Base-by-base conservation (phyloP, 1,140 invertebrate genomes). In the Nephila pilipes region DNA sequence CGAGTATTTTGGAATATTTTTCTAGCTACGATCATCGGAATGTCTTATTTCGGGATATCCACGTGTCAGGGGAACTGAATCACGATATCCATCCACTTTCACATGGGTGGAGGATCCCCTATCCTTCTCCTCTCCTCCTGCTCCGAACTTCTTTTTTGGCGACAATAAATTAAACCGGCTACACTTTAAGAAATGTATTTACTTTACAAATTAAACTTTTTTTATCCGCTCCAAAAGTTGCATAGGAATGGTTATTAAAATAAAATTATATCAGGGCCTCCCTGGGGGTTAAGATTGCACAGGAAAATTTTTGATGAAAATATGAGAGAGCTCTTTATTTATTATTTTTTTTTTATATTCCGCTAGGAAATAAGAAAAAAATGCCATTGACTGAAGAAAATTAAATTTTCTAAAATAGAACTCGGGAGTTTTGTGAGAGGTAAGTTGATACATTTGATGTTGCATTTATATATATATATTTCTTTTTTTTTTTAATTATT, bases 161-260 rank as follows among this genome's bases (percentile, higher is more conserved):
- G 32, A 63, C 85, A 65, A 87, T 87, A 87, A 87, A 87, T 87
- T 87, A 87, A 87, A 65, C 32, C 60, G 12, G 60, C 32, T 32
- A 32, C 38, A 80, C 29, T 79, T 90, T 80, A 90, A 90, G 65
- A 90, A 90, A 90, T 79, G 69, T 90, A 90, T 90, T 90, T 90
- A 90, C 88, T 90, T 90, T 80, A 69, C 65, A 90, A 90, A 90
- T 90, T 90, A 79, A 90, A 88, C 18, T 69, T 88, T 88, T 75
- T 88, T 54, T 32, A 25, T 88, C 54, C 20, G 32, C n/a, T 18
- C 32, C 36, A 22, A n/a, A 58, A 65, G 32, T 16, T 69, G 58
- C 87, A 88, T 88, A 63, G 60, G 63, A 88, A 88, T 88, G 63
- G 63, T 63, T 88, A 88, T 88, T 88, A 88, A 88, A 88, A 63